A percentile compares a stretch with the other conserved stretches of the same genome.
These are phyloP conservation scores for Anthopleura sola DNA, from an alignment of 64 coral and sea anemone genomes.

Conservation along the genomic window DNA sequence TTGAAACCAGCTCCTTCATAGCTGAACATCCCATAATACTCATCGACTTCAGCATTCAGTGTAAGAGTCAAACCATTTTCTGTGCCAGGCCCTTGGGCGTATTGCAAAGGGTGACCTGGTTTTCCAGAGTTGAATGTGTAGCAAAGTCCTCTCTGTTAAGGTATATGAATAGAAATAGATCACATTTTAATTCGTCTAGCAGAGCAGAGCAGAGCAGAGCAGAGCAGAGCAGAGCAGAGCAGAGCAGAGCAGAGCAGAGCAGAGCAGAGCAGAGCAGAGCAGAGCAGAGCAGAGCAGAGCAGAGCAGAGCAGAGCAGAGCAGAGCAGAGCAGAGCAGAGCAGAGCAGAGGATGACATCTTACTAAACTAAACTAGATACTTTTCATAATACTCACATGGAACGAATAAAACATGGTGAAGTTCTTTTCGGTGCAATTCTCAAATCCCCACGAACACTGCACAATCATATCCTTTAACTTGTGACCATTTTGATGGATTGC, in stretches of 20 bases:
- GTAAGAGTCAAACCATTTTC: not conserved
- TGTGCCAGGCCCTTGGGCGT: not conserved
- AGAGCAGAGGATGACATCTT: not conserved
- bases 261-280: too few species aligned
- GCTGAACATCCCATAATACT: constrained; percentile 42
- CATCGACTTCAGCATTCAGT: constrained; percentile 15
- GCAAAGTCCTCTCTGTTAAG: constrained; percentile 23
- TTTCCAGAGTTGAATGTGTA: constrained; percentile 46
- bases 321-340: too few species aligned
- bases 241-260: too few species aligned
- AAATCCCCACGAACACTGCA: not conserved
- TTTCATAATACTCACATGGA: constrained; percentile 20
- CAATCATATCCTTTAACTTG: constrained; percentile 33
- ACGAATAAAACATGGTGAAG: constrained; percentile 25
- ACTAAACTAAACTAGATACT: not conserved
- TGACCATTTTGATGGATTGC: constrained; percentile 32
- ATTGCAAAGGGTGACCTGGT: constrained; percentile 10
- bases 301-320: too few species aligned
- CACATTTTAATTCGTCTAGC: not conserved
- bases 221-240: too few species aligned
- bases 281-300: too few species aligned
- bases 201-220: too few species aligned
- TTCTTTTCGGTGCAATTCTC: constrained; percentile 6
- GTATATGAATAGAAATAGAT: not conserved
- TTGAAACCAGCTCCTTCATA: constrained; percentile 11